These are phyloP conservation scores for Tetrax tetrax DNA, from an alignment of 2,113 vertebrate genomes.

Conservation along the genomic window DNA sequence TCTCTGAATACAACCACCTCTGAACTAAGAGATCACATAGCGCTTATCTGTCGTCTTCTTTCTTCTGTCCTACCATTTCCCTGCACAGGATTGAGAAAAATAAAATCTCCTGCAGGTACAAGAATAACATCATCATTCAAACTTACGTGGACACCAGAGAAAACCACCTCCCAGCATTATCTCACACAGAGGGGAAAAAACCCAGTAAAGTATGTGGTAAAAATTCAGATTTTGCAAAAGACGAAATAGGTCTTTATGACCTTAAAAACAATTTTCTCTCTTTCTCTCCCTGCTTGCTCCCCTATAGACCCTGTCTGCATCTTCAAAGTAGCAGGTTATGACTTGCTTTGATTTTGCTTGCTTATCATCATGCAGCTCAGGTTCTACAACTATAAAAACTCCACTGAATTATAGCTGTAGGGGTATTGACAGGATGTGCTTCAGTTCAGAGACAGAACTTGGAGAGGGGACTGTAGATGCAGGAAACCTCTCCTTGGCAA, in stretches of 20 bases:
- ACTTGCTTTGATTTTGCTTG: constrained; percentile 27
- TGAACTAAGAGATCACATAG: background rate
- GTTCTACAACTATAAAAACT: constrained; percentile 38
- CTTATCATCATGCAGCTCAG: constrained; percentile 46
- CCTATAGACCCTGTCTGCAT: background rate
- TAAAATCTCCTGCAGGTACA: background rate
- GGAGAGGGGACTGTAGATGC: background rate
- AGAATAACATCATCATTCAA: background rate
- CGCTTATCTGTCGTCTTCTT: background rate
- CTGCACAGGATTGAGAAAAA: background rate
- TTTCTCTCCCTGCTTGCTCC: background rate
- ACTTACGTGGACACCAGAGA: background rate
- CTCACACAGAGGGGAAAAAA: background rate
- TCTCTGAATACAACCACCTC: background rate
- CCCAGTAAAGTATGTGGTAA: background rate
- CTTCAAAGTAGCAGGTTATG: background rate
- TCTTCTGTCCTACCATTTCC: background rate
- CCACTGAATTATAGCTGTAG: background rate
- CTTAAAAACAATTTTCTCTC: background rate
- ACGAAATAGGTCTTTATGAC: background rate
- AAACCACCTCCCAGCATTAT: background rate
- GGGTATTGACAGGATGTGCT: constrained; percentile 17
- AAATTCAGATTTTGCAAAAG: background rate
- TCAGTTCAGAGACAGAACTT: constrained; percentile 12
- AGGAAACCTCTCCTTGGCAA: background rate